Evolutionary conservation across 37 sponge, comb jelly and placozoan genomes (phyloP).

Genomic region (Bolinopsis microptera): DNA sequence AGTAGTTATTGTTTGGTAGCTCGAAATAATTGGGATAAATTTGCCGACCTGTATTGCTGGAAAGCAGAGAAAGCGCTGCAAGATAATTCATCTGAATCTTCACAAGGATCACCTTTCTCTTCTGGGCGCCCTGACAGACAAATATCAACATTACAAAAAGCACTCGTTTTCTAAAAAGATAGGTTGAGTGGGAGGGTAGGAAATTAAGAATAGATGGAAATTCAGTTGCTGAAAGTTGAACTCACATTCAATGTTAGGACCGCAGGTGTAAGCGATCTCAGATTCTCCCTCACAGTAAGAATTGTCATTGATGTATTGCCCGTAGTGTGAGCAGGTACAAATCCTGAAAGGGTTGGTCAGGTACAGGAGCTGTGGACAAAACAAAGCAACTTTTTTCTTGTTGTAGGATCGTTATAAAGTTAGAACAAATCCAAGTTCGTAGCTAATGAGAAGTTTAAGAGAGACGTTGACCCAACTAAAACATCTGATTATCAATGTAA

Average conservation of each 20-base stretch:
- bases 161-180: no score
- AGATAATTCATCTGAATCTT: not conserved
- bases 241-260: not conserved
- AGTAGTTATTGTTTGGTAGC: no score
- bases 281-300: not conserved
- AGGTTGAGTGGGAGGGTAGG: no score
- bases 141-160: no score
- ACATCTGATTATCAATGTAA: not conserved
- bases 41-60: not conserved
- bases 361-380: no score
- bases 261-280: not conserved
- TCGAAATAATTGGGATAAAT: no score
- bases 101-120: not conserved
- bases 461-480: not conserved
- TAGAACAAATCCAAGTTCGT: no score
- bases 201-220: no score
- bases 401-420: no score
- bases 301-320: not conserved
- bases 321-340: not conserved
- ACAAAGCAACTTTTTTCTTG: no score
- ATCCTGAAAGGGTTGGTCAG: not conserved
- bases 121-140: not conserved
- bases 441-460: no score
- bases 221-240: no score
- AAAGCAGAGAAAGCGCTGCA: not conserved